Evolutionary conservation across 2,888 invertebrate genomes (phyloP).

Genomic region (Oscheius myriophilus): DNA sequence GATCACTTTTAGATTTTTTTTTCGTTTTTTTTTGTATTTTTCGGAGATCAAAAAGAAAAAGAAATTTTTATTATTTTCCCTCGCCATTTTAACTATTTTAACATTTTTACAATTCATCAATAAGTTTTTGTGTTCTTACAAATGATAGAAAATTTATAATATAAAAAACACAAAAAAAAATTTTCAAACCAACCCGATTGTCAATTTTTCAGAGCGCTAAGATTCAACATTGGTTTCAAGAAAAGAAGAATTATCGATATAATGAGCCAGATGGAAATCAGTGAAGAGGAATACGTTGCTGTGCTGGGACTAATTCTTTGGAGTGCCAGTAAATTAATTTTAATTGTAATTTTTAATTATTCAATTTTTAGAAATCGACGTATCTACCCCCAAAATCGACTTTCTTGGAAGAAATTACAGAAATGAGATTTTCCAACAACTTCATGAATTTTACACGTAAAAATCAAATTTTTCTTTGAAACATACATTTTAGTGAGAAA

Average conservation of each 20-base stretch:
- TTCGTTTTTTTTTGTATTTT: no score
- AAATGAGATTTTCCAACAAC: not conserved
- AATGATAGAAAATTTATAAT: no score
- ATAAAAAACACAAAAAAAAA: no score
- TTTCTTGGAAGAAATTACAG: conserved; percentile 6
- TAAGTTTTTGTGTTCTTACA: no score
- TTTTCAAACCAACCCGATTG: no score
- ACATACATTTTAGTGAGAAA: not conserved
- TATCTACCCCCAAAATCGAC: conserved; percentile 7
- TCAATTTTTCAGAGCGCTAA: no score
- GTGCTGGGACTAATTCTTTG: conserved; percentile 19
- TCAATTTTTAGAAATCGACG: conserved; percentile 21
- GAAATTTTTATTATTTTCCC: no score
- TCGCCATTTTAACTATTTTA: no score
- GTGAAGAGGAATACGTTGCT: conserved; percentile 20
- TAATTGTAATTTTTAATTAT: not conserved
- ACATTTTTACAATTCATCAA: no score
- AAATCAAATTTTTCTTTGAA: not conserved
- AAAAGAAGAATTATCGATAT: not conserved
- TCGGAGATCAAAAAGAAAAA: no score
- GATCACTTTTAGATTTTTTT: no score
- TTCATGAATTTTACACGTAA: conserved; percentile 12
- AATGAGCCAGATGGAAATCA: conserved; percentile 22
- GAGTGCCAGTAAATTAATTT: conserved; percentile 17
- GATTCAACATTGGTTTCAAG: no score